Evolutionary conservation across 2,113 vertebrate genomes (phyloP).

Genomic region (Todiramphus saurophagus): DNA sequence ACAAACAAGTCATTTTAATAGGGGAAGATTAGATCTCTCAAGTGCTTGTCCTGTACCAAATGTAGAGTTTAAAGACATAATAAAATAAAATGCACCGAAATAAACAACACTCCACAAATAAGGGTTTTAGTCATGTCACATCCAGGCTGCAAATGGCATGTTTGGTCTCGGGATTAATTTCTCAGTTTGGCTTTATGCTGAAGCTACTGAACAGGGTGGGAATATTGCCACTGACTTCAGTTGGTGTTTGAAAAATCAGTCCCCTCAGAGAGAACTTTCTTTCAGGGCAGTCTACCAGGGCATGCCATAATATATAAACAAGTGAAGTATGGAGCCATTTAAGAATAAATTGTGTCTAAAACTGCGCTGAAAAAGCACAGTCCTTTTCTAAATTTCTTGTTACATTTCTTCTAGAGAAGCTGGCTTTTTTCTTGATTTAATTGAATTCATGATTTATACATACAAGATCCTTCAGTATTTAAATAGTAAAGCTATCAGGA

Average conservation of each 20-base stretch:
- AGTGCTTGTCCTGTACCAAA: slow-evolving; percentile 9
- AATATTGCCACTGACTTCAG: background rate
- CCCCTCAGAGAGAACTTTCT: background rate
- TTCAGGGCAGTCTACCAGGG: background rate
- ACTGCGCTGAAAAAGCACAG: background rate
- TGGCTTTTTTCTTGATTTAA: background rate
- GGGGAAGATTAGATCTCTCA: slow-evolving; percentile 20
- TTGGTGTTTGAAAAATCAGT: background rate
- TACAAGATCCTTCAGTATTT: background rate
- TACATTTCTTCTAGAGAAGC: background rate
- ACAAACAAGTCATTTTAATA: slow-evolving; percentile 55
- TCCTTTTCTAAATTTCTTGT: background rate
- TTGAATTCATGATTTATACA: background rate
- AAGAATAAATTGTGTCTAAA: background rate
- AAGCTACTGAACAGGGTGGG: background rate
- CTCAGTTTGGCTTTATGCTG: background rate
- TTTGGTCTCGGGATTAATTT: slow-evolving; percentile 23
- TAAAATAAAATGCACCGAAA: background rate
- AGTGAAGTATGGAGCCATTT: background rate
- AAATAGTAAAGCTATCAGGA: background rate
- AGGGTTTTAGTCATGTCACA: background rate
- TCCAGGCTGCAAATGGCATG: background rate
- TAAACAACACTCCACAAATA: background rate
- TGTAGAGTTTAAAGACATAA: background rate
- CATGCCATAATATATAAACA: background rate